Base-by-base conservation (phyloP, 64 coral and sea anemone species). In the Exaiptasia diaphana region DNA sequence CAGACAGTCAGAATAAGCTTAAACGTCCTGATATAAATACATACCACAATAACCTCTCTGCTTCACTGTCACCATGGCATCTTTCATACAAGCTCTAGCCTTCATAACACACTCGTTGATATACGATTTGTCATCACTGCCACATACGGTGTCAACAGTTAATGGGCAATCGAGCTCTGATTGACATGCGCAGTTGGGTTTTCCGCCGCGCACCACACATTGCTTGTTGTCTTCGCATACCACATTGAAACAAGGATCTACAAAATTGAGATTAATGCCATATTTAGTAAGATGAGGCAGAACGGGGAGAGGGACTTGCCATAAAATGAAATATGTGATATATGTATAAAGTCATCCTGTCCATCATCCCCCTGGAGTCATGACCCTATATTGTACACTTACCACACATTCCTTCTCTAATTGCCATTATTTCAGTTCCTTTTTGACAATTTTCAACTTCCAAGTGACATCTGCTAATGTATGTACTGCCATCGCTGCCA, bases 21-120 rank as follows among this genome's bases (percentile, higher is more conserved):
- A 38, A 28, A 23, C 23, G 4, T 22, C 38, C 29, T 27, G 0
- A 17, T 11, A 5, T 37, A 21, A 41, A 28, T 55, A 41, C 90
- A 88, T 65, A 99, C 95, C 95, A 57, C 95, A 99, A 70, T 87
- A 80, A 41, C 95, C 95, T 50, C 74, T 64, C n/a, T 82, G 82
- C 11, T 85, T 50, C 4, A 73, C 32, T 38, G 76, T 50, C 12
- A 89, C 38, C 0, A 41, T 27, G 33, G 44, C 74, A 3, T 68
- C 83, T 24, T 86, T 79, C 5, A 38, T 27, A 41, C 95, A 99
- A 12, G 95, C 81, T 32, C 42, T 85, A 15, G 79, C 67, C 25
- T 84, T 99, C 95, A 99, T 93, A 14, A 93, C 85, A 49, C 95
- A 99, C 35, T 79, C 60, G 74, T 93, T 99, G 15, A 80, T 67